Conservation (phyloP, 2,113 vertebrate genomes). For the Corythaeola cristata region DNA sequence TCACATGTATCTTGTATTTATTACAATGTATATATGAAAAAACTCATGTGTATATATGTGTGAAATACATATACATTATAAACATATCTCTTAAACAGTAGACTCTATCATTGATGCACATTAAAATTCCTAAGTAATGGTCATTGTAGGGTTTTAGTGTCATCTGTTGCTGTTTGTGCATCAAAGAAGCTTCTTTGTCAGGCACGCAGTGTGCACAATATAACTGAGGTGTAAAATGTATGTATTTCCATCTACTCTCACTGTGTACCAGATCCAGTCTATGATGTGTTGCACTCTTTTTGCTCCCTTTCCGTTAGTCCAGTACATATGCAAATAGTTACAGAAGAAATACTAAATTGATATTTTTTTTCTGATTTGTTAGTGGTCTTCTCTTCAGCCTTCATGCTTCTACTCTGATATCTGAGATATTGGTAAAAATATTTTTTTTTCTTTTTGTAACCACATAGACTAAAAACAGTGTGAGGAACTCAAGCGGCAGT, state of each 20-base stretch:
- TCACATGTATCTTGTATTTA: not conserved
- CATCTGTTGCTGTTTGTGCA: not conserved
- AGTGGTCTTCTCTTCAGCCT: not conserved
- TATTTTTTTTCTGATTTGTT: not conserved
- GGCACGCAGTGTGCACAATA: not conserved
- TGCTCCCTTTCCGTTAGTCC: not conserved
- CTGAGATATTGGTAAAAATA: not conserved
- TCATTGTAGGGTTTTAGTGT: not conserved
- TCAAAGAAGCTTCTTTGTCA: not conserved
- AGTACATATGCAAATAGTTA: not conserved
- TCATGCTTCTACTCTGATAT: not conserved
- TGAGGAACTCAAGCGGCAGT: not conserved
- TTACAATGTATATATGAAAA: not conserved
- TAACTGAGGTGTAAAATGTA: not conserved
- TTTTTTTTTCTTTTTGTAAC: not conserved
- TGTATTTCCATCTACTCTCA: not conserved
- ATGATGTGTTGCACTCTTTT: not conserved
- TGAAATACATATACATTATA: not conserved
- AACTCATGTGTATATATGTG: not conserved
- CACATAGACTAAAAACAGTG: not conserved
- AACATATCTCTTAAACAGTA: not conserved
- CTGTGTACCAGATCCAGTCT: not conserved
- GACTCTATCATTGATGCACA: not conserved
- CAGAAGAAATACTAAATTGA: not conserved
- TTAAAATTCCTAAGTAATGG: not conserved